Percentiles rank a stretch among this genome's conserved stretches.
phyloP scores from a whole-genome alignment of 2,797 vertebrate species.

The Periophthalmus magnuspinnatus region DNA sequence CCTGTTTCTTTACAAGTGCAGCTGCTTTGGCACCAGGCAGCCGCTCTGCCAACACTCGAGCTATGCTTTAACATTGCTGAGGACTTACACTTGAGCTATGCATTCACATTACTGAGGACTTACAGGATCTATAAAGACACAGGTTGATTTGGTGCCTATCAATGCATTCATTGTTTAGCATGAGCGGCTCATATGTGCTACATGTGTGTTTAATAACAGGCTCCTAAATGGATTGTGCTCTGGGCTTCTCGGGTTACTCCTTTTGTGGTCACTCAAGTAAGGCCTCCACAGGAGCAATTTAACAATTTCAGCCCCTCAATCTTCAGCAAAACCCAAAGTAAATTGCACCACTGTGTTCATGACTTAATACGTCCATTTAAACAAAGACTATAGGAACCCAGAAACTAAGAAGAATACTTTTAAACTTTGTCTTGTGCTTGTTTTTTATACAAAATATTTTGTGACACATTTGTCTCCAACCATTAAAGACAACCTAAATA shows the following conservation, averaged over 20 bases:
- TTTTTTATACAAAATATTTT: not conserved
- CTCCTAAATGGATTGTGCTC: slow-evolving; percentile 57
- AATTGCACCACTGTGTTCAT: slow-evolving; percentile 31
- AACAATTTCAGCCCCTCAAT: slow-evolving; percentile 30
- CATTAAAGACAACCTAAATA: slow-evolving; percentile 55
- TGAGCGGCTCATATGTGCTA: slow-evolving; percentile 71
- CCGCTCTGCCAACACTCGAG: slow-evolving; percentile 51
- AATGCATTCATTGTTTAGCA: slow-evolving; percentile 77
- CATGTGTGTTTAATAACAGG: slow-evolving; percentile 75
- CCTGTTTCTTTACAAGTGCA: slow-evolving; percentile 70
- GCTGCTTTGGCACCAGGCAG: slow-evolving; percentile 51
- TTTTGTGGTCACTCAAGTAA: slow-evolving; percentile 31
- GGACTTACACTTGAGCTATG: slow-evolving; percentile 53
- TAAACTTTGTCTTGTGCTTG: not conserved
- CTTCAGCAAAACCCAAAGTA: slow-evolving; percentile 25
- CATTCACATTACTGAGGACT: slow-evolving; percentile 52
- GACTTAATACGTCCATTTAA: not conserved
- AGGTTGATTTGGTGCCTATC: slow-evolving; percentile 74
- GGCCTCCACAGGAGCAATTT: slow-evolving; percentile 30
- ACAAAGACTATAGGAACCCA: not conserved
- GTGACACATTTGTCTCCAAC: not conserved
- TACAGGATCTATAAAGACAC: slow-evolving; percentile 74
- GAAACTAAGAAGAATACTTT: not conserved
- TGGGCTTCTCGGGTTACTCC: slow-evolving; percentile 67
- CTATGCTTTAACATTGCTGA: slow-evolving; percentile 51